Conservation (phyloP, 2,113 vertebrate species). For the Smithornis capensis region DNA sequence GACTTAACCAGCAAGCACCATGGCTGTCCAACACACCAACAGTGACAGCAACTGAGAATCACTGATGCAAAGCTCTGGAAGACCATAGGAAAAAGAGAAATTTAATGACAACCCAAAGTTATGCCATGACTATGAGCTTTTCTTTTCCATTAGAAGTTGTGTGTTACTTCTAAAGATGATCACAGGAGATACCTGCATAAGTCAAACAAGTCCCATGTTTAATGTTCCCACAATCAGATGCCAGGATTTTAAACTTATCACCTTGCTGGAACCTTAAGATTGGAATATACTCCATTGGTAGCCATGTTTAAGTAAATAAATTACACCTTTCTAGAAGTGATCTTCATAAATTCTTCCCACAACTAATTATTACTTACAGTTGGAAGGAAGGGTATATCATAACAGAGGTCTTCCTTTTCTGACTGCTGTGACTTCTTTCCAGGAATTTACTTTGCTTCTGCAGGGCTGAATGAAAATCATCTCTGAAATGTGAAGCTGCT, state of each 20-base stretch:
- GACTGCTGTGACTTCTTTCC: neutral
- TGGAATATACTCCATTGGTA: neutral
- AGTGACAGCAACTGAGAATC: neutral
- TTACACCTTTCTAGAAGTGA: neutral
- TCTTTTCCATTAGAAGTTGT: neutral
- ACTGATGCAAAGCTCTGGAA: neutral
- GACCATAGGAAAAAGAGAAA: neutral
- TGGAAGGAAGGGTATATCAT: neutral
- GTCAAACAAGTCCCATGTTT: neutral
- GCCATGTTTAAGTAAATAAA: neutral
- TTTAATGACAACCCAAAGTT: neutral
- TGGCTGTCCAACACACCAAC: neutral
- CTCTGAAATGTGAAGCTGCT: neutral
- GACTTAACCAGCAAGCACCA: neutral
- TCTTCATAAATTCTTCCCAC: neutral
- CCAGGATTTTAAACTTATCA: neutral
- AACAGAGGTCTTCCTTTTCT: neutral
- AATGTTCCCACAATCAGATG: neutral
- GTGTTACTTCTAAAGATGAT: neutral
- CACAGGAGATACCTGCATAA: neutral
- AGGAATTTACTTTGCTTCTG: neutral
- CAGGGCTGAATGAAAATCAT: neutral
- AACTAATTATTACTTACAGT: neutral
- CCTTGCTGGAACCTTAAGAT: neutral
- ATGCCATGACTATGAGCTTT: neutral